phyloP scores from a whole-genome alignment of 1,140 invertebrate genomes.

The Holotrichia oblita region DNA sequence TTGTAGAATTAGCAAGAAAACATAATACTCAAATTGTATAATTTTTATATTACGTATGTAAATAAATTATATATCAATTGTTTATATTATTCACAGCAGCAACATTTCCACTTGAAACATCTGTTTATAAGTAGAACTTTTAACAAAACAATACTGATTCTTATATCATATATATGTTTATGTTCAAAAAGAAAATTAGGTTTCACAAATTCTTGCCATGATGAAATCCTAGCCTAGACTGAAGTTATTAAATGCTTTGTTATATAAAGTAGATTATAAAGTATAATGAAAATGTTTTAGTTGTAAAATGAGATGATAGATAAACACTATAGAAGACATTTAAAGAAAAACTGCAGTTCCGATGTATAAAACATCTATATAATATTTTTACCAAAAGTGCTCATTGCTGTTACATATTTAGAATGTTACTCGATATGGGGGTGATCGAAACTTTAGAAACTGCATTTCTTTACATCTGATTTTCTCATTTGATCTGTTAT shows the following conservation, averaged over 20 bases:
- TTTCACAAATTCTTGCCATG: constrained; percentile 59
- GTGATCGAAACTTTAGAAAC: constrained; percentile 31
- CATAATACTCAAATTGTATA: constrained; percentile 26
- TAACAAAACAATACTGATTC: background rate
- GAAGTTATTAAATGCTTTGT: constrained; percentile 55
- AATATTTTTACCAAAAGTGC: constrained; percentile 72
- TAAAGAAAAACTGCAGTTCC: constrained; percentile 49
- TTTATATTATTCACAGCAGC: constrained; percentile 39
- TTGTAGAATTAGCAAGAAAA: constrained; percentile 42
- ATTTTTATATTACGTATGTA: constrained; percentile 34
- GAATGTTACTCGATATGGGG: constrained; percentile 32
- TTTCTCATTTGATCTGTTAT: constrained; percentile 5
- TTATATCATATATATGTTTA: constrained; percentile 5
- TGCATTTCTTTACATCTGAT: constrained; percentile 16
- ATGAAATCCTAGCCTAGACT: constrained; percentile 59
- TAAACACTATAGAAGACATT: constrained; percentile 38
- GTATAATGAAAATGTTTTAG: constrained; percentile 52
- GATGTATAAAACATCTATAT: constrained; percentile 49
- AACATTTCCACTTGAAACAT: constrained; percentile 46
- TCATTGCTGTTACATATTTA: constrained; percentile 63
- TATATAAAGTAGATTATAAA: constrained; percentile 49
- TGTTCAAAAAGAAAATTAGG: constrained; percentile 46
- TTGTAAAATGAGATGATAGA: constrained; percentile 47
- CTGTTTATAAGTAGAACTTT: constrained; percentile 49
- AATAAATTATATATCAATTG: constrained; percentile 20